Conservation (phyloP, 2,888 invertebrate species). For the Halocaridina rubra region DNA sequence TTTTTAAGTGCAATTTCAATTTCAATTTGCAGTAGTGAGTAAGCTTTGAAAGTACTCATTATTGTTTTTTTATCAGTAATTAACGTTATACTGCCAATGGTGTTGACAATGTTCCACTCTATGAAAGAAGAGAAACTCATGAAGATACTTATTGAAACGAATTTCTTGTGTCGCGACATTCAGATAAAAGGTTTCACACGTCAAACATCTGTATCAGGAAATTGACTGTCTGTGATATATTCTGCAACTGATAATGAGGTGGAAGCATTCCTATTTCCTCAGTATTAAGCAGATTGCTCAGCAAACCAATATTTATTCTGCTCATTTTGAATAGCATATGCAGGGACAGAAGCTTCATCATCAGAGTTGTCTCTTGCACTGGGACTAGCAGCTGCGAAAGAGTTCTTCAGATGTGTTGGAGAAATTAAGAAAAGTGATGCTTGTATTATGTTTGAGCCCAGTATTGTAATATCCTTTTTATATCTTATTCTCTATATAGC, state of each 20-base stretch:
- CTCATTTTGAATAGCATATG: too few species aligned
- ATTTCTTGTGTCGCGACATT: too few species aligned
- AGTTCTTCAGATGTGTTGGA: too few species aligned
- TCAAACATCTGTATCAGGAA: neutral
- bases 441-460: neutral
- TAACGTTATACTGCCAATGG: too few species aligned
- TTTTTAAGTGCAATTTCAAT: constrained; percentile 25
- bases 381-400: too few species aligned
- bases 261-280: neutral
- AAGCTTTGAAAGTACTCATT: neutral
- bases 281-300: neutral
- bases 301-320: neutral
- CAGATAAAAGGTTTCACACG: too few species aligned
- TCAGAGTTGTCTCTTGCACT: too few species aligned
- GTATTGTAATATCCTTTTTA: too few species aligned
- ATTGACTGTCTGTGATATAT: neutral
- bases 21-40: neutral
- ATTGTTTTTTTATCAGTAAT: neutral
- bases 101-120: neutral
- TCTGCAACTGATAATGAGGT: neutral
- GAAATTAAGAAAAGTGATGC: neutral
- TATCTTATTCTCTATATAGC: too few species aligned
- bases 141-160: too few species aligned
- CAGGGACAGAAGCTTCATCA: too few species aligned
- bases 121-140: neutral